Evolutionary conservation across 2,797 vertebrate genomes (phyloP).

Genomic region (Acipenser ruthenus): DNA sequence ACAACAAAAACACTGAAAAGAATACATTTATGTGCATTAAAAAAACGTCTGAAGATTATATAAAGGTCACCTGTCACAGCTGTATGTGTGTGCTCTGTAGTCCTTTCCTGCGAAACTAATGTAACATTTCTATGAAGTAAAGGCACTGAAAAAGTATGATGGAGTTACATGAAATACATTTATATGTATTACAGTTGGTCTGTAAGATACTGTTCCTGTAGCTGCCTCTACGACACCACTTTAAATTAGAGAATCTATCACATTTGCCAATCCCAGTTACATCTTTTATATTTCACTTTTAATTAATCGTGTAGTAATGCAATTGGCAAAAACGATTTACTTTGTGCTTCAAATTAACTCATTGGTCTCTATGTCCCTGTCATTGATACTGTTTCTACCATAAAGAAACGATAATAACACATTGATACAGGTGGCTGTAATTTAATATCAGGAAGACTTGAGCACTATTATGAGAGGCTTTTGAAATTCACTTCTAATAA

Average conservation of each 20-base stretch:
- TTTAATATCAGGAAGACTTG: too few species aligned
- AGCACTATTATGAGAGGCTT: too few species aligned
- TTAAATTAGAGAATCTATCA: slow-evolving; percentile 45
- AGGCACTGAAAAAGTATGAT: slow-evolving; percentile 24
- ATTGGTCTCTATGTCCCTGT: not conserved
- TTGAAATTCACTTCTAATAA: too few species aligned
- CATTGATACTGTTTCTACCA: too few species aligned
- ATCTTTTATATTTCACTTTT: slow-evolving; percentile 8
- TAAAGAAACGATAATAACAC: too few species aligned
- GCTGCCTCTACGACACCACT: slow-evolving; percentile 32
- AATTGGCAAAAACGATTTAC: slow-evolving; percentile 10
- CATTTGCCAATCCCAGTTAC: slow-evolving; percentile 23
- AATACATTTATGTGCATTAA: too few species aligned
- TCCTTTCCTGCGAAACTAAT: not conserved
- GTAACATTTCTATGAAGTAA: not conserved
- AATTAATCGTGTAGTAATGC: slow-evolving; percentile 15
- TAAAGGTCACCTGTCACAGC: not conserved
- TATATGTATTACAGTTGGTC: slow-evolving; percentile 25
- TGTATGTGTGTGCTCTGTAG: not conserved
- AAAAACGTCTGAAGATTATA: too few species aligned
- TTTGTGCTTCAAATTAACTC: slow-evolving; percentile 20
- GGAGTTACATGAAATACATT: slow-evolving; percentile 34
- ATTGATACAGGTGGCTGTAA: too few species aligned
- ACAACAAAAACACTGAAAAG: too few species aligned
- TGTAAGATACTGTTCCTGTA: slow-evolving; percentile 39